Percentiles rank a stretch among this genome's conserved stretches.
These are phyloP conservation scores for Drosophila falleni DNA, from an alignment of 2,888 invertebrate genomes.

Conservation along the genomic window DNA sequence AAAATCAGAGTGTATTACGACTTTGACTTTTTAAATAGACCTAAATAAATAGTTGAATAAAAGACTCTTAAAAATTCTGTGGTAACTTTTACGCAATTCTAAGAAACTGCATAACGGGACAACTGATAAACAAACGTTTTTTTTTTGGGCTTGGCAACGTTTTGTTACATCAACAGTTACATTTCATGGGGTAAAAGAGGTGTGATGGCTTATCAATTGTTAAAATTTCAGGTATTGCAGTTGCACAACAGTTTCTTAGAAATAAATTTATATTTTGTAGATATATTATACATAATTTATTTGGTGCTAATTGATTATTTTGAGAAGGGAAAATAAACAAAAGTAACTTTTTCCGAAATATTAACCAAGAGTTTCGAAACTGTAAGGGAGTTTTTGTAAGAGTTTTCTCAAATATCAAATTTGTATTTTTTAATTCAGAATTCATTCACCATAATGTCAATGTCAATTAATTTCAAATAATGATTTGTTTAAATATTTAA, in stretches of 20 bases:
- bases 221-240: conserved; percentile 5
- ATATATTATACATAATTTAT: not conserved
- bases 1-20: conserved; percentile 16
- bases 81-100: conserved; percentile 26
- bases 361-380: too few relatives aligned
- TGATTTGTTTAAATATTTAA: too few relatives aligned
- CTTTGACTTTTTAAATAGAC: conserved; percentile 2
- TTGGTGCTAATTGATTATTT: too few relatives aligned
- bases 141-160: conserved; percentile 28
- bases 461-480: too few relatives aligned
- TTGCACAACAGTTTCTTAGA: conserved; percentile 1
- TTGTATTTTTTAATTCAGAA: too few relatives aligned
- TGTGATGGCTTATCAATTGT: conserved; percentile 43
- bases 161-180: conserved; percentile 1
- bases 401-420: too few relatives aligned
- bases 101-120: conserved; percentile 35
- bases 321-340: too few relatives aligned
- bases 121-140: conserved; percentile 37
- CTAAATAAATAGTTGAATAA: conserved; percentile 29
- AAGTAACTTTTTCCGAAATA: too few relatives aligned
- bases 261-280: not conserved
- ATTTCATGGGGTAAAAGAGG: not conserved
- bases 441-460: too few relatives aligned
- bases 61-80: conserved; percentile 15
- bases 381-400: too few relatives aligned